phyloP scores from a whole-genome alignment of 2,797 vertebrate genomes.

The Naso thynnoides region DNA sequence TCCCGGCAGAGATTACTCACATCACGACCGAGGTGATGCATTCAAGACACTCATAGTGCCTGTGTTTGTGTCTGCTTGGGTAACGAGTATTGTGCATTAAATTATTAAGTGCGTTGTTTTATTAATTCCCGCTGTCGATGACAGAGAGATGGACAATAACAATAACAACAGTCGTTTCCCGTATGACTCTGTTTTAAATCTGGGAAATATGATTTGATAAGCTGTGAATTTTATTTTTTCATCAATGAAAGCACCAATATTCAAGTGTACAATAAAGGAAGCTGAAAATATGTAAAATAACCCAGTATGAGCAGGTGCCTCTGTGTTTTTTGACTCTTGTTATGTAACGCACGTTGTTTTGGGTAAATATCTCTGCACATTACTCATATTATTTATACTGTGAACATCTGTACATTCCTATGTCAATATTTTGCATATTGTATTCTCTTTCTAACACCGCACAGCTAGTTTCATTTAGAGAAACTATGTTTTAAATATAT shows the following conservation, averaged over 20 bases:
- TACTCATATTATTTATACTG: neutral
- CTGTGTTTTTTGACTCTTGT: neutral
- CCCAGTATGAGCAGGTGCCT: neutral
- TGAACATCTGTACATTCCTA: neutral
- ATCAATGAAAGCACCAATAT: neutral
- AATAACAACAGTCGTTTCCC: neutral
- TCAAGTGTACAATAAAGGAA: neutral
- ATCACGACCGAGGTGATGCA: conserved; percentile 38
- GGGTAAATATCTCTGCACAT: neutral
- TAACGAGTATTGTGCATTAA: conserved; percentile 10
- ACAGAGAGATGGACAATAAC: neutral
- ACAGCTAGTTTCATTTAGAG: neutral
- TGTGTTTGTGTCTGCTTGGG: conserved; percentile 19
- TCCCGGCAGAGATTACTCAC: conserved; percentile 45
- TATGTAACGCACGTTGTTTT: neutral
- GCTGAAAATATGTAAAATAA: neutral
- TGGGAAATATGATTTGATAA: too few relatives aligned
- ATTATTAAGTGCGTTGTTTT: conserved; percentile 1
- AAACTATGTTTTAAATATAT: neutral
- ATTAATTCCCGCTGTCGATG: neutral
- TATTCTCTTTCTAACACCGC: neutral
- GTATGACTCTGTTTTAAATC: neutral
- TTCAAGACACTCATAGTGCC: conserved; percentile 1
- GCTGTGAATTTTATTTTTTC: neutral
- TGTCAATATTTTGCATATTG: neutral